A percentile compares a stretch with the other conserved stretches of the same genome.
Conservation (phyloP, 1,140 invertebrate genomes). For the Elymnias hypermnestra region DNA sequence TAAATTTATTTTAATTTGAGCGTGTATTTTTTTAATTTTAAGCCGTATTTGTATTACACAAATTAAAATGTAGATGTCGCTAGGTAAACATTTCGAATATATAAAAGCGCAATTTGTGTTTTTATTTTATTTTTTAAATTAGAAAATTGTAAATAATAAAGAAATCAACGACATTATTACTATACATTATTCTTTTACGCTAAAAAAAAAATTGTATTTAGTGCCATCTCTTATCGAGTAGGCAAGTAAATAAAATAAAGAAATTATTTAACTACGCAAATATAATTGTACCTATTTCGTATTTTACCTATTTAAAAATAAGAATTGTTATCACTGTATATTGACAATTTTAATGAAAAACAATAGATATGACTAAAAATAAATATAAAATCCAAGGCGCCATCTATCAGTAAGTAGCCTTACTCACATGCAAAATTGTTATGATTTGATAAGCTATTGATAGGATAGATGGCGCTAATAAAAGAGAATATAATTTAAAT, state of each 20-base stretch:
- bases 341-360: too few relatives aligned
- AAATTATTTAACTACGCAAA: too few relatives aligned
- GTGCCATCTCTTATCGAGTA: slow-evolving; percentile 12
- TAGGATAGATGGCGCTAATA: not conserved
- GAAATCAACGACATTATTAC: too few relatives aligned
- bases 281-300: too few relatives aligned
- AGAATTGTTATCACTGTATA: too few relatives aligned
- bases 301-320: too few relatives aligned
- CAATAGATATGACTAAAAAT: not conserved
- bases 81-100: not conserved
- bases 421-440: not conserved
- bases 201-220: not conserved
- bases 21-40: too few relatives aligned
- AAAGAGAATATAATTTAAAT: too few relatives aligned
- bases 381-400: not conserved
- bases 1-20: too few relatives aligned
- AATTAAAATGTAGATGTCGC: not conserved
- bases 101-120: not conserved
- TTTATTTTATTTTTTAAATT: not conserved
- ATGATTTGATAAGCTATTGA: not conserved
- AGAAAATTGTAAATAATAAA: not conserved
- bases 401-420: not conserved
- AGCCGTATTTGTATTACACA: too few relatives aligned
- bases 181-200: not conserved
- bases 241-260: too few relatives aligned